A percentile compares a stretch with the other conserved stretches of the same genome.
These are phyloP conservation scores for Triops longicaudatus DNA, from an alignment of 1,140 invertebrate genomes.

Conservation along the genomic window DNA sequence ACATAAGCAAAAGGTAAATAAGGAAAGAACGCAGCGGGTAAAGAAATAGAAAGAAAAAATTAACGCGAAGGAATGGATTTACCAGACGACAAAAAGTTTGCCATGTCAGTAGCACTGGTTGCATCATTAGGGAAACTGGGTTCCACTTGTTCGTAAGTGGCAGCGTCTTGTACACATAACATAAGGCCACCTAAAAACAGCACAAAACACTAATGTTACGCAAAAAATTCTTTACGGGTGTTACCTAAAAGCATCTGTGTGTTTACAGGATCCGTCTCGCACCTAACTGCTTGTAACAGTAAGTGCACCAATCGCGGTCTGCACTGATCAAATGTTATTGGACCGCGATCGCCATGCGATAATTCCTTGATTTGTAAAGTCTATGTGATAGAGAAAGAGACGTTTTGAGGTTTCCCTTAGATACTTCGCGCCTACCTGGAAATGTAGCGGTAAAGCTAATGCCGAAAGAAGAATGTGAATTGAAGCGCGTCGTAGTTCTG, in stretches of 20 bases:
- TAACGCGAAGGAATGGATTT: neutral
- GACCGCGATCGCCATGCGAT: constrained; percentile 38
- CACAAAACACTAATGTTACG: neutral
- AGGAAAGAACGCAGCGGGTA: neutral
- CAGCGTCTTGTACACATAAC: constrained; percentile 71
- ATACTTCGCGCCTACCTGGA: constrained; percentile 49
- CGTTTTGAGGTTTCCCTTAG: constrained; percentile 2
- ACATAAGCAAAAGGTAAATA: neutral
- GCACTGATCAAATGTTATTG: constrained; percentile 64
- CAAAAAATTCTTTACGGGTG: constrained; percentile 19
- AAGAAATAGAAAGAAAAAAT: neutral
- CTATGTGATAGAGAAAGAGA: constrained; percentile 37
- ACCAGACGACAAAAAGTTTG: neutral
- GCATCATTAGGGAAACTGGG: constrained; percentile 48
- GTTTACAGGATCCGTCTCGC: constrained; percentile 76
- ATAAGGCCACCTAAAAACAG: constrained; percentile 52
- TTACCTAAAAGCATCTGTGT: constrained; percentile 79
- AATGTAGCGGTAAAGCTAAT: constrained; percentile 81
- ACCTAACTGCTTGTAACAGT: constrained; percentile 73
- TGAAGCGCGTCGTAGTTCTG: constrained; percentile 76
- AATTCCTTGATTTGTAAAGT: constrained; percentile 63
- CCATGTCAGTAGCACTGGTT: constrained; percentile 36
- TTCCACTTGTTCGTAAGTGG: constrained; percentile 62
- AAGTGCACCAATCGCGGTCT: constrained; percentile 75
- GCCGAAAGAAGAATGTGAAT: constrained; percentile 84